Base-by-base conservation (phyloP, 2,113 vertebrate species). In the Prionailurus viverrinus region DNA sequence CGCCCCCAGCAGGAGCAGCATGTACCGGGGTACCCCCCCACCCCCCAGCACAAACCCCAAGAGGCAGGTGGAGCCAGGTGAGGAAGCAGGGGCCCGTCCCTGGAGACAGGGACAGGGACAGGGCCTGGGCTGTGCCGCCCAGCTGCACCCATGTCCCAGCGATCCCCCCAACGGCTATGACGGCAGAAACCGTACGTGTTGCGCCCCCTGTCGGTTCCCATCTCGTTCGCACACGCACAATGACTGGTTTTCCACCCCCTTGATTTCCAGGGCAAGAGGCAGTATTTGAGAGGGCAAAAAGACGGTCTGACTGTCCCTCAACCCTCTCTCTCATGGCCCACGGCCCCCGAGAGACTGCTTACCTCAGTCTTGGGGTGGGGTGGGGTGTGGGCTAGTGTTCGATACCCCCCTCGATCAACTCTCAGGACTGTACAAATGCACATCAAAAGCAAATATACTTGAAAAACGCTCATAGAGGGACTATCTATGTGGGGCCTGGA, bases 11-110 rank as follows among this genome's bases (percentile, higher is more conserved):
- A 12, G 36, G 23, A 2, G 1, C 5, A 4, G n/a, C 45, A 7
- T 0, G 0, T 0, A 21, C 71, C 0, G 25, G 18, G 1, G 4
- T 18, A 21, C 1, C 0, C 31, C 31, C 8, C 1, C 0, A 25
- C 19, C 31, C 8, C 4, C 58, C 19, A 0, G 5, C 7, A 6
- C 41, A 36, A 1, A 2, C 4, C 7, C 27, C 5, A 4, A 7
- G 63, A 13, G 11, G 36, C 0, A 11, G 4, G 63, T 9, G 1
- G 4, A 1, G 0, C 0, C 13, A 63, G 23, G 7, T 31, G 0
- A 45, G 41, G 14, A 68, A 63, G 9, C 33, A 63, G 19, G 2
- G 4, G 19, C 21, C 31, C 39, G 10, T 33, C 21, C 27, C 36
- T 7, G 2, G 7, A 10, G 14, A 58, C 11, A 53, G 29, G 11